Base-by-base conservation (phyloP, 2,797 vertebrate genomes). In the Falco columbarius region DNA sequence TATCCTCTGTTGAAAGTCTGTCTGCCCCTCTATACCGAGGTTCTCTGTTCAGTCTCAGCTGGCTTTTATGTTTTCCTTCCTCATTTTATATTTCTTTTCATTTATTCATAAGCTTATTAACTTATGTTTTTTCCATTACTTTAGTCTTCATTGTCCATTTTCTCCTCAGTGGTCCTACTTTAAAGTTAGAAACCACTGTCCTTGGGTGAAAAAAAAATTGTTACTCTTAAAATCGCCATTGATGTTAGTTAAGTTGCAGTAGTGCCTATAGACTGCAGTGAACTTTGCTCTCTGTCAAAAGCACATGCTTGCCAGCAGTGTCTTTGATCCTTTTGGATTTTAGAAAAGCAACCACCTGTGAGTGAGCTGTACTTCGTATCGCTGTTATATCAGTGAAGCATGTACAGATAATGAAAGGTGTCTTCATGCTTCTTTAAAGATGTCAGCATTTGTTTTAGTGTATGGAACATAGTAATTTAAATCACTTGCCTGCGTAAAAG, bases 231-330 rank as follows among this genome's bases (percentile, higher is more conserved):
- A 76, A 58, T 73, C 12, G 10, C 54, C 49, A 19, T 7, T 67
- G 42, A 75, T 82, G 66, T 72, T 75, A 49, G 40, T 70, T 51
- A 79, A 74, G 44, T 89, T 81, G n/a, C 51, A 36, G 71, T 36
- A 54, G n/a, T 62, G 32, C 40, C 49, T 76, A 8, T 6, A 44
- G 81, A 54, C 38, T 61, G 66, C 23, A 61, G 15, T 49, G 61
- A 88, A 72, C 72, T 84, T 67, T 67, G 36, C 51, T 77, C 29
- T 88, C 18, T 46, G 93, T 95, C 73, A 68, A 86, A 96, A 92
- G 54, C 58, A 58, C 5, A 1, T n/a, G 23, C 73, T 66, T 96
- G 65, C 65, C 67, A 51, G 66, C 51, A 40, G 42, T 63, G 29
- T 76, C 71, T 92, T 92, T 90, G 85, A 86, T 95, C 36, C 70